phyloP scores from a whole-genome alignment of 2,888 invertebrate genomes.

The Neoaliturus tenellus region DNA sequence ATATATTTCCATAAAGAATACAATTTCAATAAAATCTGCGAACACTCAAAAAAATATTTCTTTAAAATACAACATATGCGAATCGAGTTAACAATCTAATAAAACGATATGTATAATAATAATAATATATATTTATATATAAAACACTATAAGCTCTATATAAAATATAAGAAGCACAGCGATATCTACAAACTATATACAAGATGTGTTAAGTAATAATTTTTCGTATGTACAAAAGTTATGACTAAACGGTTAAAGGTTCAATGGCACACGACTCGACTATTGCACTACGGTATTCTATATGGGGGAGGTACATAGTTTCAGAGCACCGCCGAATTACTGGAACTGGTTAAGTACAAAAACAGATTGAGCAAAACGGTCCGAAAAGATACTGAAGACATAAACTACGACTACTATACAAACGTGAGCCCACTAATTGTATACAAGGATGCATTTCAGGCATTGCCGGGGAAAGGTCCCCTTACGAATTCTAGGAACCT shows the following conservation, averaged over 20 bases:
- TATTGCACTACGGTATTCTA: constrained; percentile 47
- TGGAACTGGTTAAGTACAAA: constrained; percentile 46
- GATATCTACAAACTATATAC: constrained; percentile 46
- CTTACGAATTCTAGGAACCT: constrained; percentile 37
- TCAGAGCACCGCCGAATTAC: constrained; percentile 40
- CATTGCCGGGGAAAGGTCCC: constrained; percentile 44
- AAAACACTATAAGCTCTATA: constrained; percentile 53
- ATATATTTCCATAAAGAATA: constrained; percentile 45
- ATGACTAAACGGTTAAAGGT: constrained; percentile 19
- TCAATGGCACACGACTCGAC: constrained; percentile 41
- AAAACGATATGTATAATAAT: constrained; percentile 51
- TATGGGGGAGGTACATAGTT: constrained; percentile 31
- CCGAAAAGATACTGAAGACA: constrained; percentile 12
- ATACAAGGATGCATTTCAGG: constrained; percentile 55
- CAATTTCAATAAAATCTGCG: constrained; percentile 49
- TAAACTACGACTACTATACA: constrained; percentile 38
- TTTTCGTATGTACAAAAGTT: constrained; percentile 30
- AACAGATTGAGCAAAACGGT: constrained; percentile 42
- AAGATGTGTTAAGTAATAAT: constrained; percentile 28
- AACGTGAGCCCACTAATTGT: constrained; percentile 18
- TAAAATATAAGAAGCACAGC: constrained; percentile 49
- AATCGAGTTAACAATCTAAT: constrained; percentile 47
- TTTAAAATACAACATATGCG: constrained; percentile 37
- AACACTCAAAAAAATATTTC: constrained; percentile 48
- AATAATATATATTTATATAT: constrained; percentile 36